Percentiles rank a stretch among this genome's conserved stretches.
phyloP scores from a whole-genome alignment of 2,888 invertebrate genomes.

The Hyppa rectilinea region DNA sequence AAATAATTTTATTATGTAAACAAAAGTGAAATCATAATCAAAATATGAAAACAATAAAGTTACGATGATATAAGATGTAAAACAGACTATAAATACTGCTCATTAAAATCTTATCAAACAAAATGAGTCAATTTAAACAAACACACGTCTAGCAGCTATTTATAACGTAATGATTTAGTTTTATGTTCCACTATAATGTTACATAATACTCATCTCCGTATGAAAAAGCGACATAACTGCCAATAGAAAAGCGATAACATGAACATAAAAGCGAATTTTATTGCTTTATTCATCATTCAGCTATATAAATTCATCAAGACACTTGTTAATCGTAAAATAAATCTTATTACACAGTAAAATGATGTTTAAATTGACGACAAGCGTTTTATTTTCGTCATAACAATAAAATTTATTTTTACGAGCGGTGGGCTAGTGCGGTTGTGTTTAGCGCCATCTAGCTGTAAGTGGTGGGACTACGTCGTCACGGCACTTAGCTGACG shows the following conservation, averaged over 20 bases:
- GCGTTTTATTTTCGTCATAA: conserved; percentile 91
- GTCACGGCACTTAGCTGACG: conserved; percentile 75
- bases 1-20: conserved; percentile 30
- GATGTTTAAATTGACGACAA: conserved; percentile 91
- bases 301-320: conserved; percentile 90
- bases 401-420: conserved; percentile 91
- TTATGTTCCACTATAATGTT: conserved; percentile 78
- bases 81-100: conserved; percentile 60
- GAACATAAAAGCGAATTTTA: conserved; percentile 88
- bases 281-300: conserved; percentile 89
- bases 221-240: conserved; percentile 83
- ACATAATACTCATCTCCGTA: conserved; percentile 75
- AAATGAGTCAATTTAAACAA: conserved; percentile 66
- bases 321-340: conserved; percentile 91
- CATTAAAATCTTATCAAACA: conserved; percentile 70
- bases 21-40: conserved; percentile 31
- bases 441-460: conserved; percentile 85
- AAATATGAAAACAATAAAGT: conserved; percentile 42
- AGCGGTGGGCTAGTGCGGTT: conserved; percentile 76
- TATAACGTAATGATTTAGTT: conserved; percentile 77
- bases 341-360: conserved; percentile 90
- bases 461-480: conserved; percentile 74
- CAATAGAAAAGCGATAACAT: conserved; percentile 87
- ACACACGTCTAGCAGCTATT: conserved; percentile 65
- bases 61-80: conserved; percentile 28